Conservation (phyloP, 2,113 vertebrate genomes). For the Peromyscus maniculatus region DNA sequence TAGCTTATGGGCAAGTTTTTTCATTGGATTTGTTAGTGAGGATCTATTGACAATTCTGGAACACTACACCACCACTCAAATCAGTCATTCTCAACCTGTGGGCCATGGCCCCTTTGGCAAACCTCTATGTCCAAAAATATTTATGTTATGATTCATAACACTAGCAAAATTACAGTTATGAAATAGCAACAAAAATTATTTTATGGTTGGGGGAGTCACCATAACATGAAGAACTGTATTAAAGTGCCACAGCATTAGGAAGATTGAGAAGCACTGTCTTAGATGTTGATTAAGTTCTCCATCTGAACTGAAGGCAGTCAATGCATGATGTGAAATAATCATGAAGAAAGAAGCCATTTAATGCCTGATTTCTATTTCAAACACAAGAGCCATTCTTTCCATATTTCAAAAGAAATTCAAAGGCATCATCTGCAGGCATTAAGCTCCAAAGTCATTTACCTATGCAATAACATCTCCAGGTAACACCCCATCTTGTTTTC, state of each 20-base stretch:
- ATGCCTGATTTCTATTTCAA: conserved; percentile 49
- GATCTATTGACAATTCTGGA: conserved; percentile 33
- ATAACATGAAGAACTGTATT: not conserved
- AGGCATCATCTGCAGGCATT: not conserved
- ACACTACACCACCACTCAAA: not conserved
- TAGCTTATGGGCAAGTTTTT: not conserved
- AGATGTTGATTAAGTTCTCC: conserved; percentile 41
- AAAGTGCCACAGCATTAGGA: not conserved
- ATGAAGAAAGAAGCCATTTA: conserved; percentile 2
- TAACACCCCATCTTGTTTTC: not conserved
- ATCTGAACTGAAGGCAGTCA: conserved; percentile 45
- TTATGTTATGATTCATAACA: not conserved
- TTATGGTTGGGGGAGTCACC: not conserved
- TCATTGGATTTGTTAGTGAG: conserved; percentile 30
- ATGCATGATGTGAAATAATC: conserved; percentile 26
- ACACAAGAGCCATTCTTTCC: not conserved
- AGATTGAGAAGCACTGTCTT: not conserved
- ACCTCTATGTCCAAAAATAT: not conserved
- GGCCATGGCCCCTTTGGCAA: not conserved
- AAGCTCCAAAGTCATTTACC: not conserved
- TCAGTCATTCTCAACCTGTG: not conserved
- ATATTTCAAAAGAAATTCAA: not conserved
- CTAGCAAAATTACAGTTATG: not conserved
- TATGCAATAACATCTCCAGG: not conserved
- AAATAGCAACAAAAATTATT: not conserved